These are phyloP conservation scores for Epinotia brunnichana DNA, from an alignment of 2,888 invertebrate genomes.

Conservation along the genomic window DNA sequence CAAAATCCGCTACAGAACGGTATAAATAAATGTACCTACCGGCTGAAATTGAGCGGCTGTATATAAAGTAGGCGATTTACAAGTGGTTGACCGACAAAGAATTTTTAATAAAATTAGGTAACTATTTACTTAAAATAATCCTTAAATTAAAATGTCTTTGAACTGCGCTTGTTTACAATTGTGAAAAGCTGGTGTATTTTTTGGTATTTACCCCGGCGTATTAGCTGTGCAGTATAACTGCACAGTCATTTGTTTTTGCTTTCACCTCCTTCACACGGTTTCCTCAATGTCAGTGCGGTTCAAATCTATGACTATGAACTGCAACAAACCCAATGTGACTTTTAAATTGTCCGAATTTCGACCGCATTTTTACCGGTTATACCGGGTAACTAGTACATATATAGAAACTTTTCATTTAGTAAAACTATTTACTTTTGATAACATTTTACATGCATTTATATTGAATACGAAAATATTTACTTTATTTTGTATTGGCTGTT, in stretches of 20 bases:
- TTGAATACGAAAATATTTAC: too few species aligned
- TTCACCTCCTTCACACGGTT: not conserved
- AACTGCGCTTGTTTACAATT: not conserved
- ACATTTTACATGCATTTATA: too few species aligned
- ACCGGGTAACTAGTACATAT: too few species aligned
- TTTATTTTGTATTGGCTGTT: too few species aligned
- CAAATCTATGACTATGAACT: constrained; percentile 1
- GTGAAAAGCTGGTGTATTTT: not conserved
- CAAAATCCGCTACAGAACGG: too few species aligned
- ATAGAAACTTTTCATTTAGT: too few species aligned
- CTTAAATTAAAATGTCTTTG: constrained; percentile 3
- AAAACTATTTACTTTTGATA: too few species aligned
- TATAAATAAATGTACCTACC: too few species aligned
- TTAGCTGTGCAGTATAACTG: not conserved
- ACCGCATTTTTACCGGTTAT: not conserved
- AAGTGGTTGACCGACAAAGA: too few species aligned
- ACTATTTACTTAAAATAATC: too few species aligned
- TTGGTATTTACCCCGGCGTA: not conserved
- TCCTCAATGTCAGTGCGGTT: not conserved
- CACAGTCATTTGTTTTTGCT: not conserved
- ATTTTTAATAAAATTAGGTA: too few species aligned
- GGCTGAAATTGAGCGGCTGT: too few species aligned
- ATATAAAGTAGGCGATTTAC: not conserved
- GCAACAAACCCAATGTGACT: constrained; percentile 3
- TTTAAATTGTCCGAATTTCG: not conserved